Conservation (phyloP, 1,140 invertebrate genomes). For the Magallana ariakensis region DNA sequence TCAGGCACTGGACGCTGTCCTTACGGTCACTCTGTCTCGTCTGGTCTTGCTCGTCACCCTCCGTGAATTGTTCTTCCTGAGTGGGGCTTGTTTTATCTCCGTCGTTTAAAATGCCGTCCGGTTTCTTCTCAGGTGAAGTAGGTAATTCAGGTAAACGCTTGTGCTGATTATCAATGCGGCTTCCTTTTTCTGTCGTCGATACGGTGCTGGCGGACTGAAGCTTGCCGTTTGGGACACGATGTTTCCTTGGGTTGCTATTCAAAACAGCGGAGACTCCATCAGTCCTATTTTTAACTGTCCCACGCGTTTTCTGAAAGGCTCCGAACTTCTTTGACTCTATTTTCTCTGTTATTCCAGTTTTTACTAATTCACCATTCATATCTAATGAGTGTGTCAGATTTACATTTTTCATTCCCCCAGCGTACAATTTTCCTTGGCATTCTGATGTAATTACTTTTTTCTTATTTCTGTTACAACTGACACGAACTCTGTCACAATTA, state of each 20-base stretch:
- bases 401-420: slow-evolving; percentile 14
- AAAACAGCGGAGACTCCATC: background rate
- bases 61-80: slow-evolving; percentile 24
- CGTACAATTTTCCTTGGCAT: slow-evolving; percentile 3
- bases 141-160: slow-evolving; percentile 28
- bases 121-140: slow-evolving; percentile 32
- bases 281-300: background rate
- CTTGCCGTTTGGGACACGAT: slow-evolving; percentile 8
- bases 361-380: slow-evolving; percentile 15
- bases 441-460: slow-evolving; percentile 16
- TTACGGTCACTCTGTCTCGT: background rate
- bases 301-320: background rate
- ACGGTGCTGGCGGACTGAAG: background rate
- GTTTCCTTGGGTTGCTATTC: background rate
- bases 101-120: background rate
- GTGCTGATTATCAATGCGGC: slow-evolving; percentile 16
- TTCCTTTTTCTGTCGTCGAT: slow-evolving; percentile 31
- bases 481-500: slow-evolving; percentile 21
- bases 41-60: background rate
- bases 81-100: slow-evolving; percentile 21
- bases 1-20: background rate
- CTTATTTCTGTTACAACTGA: slow-evolving; percentile 24
- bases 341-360: background rate
- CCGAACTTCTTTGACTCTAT: background rate
- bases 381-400: slow-evolving; percentile 10